These are phyloP conservation scores for Busseola fusca DNA, from an alignment of 2,888 invertebrate genomes.

Conservation along the genomic window DNA sequence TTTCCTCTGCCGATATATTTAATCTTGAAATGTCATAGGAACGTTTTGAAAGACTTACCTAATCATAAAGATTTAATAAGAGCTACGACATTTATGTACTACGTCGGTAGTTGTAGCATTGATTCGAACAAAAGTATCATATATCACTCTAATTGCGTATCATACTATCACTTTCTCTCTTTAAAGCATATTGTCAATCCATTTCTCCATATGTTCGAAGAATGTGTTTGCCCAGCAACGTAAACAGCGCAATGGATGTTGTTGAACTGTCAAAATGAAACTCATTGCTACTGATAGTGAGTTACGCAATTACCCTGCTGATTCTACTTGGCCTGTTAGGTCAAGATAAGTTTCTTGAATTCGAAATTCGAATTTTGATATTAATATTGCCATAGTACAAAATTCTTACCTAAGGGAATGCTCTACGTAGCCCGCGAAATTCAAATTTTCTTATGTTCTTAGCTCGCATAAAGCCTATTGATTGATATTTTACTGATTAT, in stretches of 20 bases:
- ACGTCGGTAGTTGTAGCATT: constrained; percentile 1
- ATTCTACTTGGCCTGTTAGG: background rate
- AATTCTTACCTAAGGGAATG: background rate
- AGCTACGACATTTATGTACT: constrained; percentile 38
- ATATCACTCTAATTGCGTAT: no score
- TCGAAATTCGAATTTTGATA: constrained; percentile 18
- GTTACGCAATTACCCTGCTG: no score
- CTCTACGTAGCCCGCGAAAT: background rate
- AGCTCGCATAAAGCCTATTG: background rate
- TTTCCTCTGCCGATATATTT: constrained; percentile 53
- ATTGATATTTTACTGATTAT: background rate
- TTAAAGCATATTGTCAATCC: no score
- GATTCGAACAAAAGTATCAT: constrained; percentile 6
- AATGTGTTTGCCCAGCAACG: no score
- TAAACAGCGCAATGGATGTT: no score
- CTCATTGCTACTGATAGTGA: no score
- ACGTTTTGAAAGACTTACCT: constrained; percentile 37
- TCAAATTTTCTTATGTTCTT: background rate
- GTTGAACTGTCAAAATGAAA: no score
- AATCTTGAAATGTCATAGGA: constrained; percentile 43
- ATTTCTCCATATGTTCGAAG: no score
- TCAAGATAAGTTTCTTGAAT: background rate
- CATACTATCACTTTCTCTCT: no score
- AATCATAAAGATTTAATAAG: constrained; percentile 35
- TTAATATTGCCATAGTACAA: constrained; percentile 4